phyloP scores from a whole-genome alignment of 2,113 vertebrate species.

The Notechis scutatus region DNA sequence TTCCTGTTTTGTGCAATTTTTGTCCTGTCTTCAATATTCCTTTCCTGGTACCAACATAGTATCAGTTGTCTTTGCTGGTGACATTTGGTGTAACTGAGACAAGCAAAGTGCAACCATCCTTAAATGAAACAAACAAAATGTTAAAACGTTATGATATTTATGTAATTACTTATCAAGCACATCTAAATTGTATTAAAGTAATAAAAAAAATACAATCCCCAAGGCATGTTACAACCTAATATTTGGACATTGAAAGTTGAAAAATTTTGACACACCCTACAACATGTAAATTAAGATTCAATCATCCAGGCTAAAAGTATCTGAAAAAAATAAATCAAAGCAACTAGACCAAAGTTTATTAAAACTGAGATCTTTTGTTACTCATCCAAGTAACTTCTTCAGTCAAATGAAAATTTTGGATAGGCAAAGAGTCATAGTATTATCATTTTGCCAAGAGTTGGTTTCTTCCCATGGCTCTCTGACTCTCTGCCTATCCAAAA shows the following conservation, averaged over 20 bases:
- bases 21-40: neutral
- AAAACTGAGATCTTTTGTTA: neutral
- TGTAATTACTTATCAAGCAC: too few relatives aligned
- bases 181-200: too few relatives aligned
- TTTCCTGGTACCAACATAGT: neutral
- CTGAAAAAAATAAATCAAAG: neutral
- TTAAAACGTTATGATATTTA: too few relatives aligned
- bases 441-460: neutral
- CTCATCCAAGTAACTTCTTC: neutral
- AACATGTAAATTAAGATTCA: neutral
- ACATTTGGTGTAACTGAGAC: neutral
- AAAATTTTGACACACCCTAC: neutral
- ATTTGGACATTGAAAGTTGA: too few relatives aligned
- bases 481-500: neutral
- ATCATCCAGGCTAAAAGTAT: neutral
- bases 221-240: too few relatives aligned
- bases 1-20: neutral
- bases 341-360: neutral
- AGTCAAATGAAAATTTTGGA: too few relatives aligned
- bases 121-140: too few relatives aligned
- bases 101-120: neutral
- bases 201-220: too few relatives aligned
- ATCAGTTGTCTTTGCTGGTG: neutral
- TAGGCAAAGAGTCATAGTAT: neutral
- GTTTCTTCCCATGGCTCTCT: neutral